A percentile compares a stretch with the other conserved stretches of the same genome.
Conservation (phyloP, 2,113 vertebrate genomes). For the Xenus cinereus region DNA sequence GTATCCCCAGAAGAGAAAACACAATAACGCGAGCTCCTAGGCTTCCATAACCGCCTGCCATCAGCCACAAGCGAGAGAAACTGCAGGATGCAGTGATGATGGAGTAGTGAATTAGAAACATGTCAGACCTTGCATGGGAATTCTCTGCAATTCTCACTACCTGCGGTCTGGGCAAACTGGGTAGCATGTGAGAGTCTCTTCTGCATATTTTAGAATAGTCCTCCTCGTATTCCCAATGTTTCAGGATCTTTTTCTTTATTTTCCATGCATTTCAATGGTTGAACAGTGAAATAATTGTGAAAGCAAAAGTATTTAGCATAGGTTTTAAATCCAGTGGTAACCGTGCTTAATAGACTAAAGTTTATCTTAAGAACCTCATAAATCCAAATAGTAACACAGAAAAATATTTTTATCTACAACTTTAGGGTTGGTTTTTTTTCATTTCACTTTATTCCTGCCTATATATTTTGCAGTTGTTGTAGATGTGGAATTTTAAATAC, state of each 20-base stretch:
- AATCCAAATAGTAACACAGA: background rate
- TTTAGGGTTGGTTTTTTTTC: rapidly evolving
- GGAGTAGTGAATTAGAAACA: background rate
- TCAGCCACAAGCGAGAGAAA: background rate
- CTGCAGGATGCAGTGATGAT: background rate
- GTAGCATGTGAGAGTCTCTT: background rate
- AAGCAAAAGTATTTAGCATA: background rate
- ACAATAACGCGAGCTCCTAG: background rate
- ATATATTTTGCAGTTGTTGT: background rate
- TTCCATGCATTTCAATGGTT: background rate
- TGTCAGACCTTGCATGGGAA: background rate
- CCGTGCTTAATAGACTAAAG: background rate
- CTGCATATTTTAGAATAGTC: background rate
- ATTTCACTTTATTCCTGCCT: background rate
- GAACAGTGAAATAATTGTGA: background rate
- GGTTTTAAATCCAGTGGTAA: background rate
- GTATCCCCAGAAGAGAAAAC: background rate
- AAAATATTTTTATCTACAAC: background rate
- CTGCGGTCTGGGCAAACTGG: background rate
- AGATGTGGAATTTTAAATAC: background rate
- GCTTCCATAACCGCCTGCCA: background rate
- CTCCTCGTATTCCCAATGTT: background rate
- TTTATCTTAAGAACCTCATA: background rate
- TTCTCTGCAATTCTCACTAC: background rate
- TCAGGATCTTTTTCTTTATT: background rate